Evolutionary conservation across 2,888 invertebrate genomes (phyloP), one percentile per base, ranked within the genome.

Genomic region (Lepeophtheirus nordmannii): DNA sequence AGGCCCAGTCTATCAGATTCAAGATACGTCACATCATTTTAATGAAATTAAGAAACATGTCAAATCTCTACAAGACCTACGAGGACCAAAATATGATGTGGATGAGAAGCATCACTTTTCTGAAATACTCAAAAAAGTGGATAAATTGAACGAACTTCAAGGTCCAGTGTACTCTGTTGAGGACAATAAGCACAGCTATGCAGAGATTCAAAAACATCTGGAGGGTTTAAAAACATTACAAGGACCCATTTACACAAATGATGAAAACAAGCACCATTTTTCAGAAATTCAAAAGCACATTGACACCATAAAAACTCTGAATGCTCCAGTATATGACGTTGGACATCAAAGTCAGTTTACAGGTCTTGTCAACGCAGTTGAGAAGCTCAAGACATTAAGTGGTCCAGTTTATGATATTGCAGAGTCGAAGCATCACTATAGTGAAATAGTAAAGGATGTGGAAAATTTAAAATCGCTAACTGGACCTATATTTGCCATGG

Each of bases 91-190:
- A n/a, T 46, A 58, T 39, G 41, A 66, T 58, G 40, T 66, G 10
- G 66, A 59, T 9, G 37, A 66, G 11, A 58, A 46, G 11, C 58
- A 66, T 39, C 59, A 60, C 41, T 41, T 58, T n/a, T 38, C 20
- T 7, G 66, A 66, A 41, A 22, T 58, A 17, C 22, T 46, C 14
- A 66, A 66, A 46, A n/a, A 17, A 17, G 40, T 60, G 7, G 46
- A 39, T 11, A 58, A 66, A 14, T 17, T 53, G 11, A n/a, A 10
- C 10, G 12, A 61, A n/a, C 46, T 66, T 14, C 22, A 66, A 14
- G 58, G 59, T 22, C 66, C 66, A 39, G 58, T 66, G 17, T 66
- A 66, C 58, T 22, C 10, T 59, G 59, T 60, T 3, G 60, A 66
- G 14, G 17, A 38, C 2, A 46, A 46, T 17, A 66, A 66, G 17